Evolutionary conservation across 1,140 invertebrate species (phyloP), one percentile per base, ranked within the genome.

Genomic region (Bombus sylvicola): DNA sequence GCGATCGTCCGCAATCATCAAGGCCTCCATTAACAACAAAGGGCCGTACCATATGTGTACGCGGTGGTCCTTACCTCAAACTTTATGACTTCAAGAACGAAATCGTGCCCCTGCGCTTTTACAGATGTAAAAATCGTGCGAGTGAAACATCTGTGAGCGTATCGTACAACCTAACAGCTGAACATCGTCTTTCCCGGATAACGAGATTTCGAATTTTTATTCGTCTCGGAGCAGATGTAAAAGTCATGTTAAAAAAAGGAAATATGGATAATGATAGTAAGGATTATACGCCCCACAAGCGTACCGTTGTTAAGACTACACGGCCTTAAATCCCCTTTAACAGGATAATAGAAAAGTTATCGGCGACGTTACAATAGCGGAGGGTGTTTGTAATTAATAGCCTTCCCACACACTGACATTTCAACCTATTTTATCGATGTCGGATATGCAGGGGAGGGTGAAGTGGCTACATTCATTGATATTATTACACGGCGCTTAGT

Each of bases 321-420:
- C 71, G 31, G 78, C 37, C 83, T 81, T 88, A 91, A 91, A 92
- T 88, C 89, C 83, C 89, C 85, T 88, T 92, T 91, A 91, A 84
- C 87, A 71, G 85, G 83, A 88, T 90, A 92, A 92, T 91, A 90
- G 90, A 87, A 90, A 91, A 92, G 83, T 88, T 90, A 91, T 92
- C 85, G 91, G 76, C 87, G 64, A 37, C 81, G 77, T 37, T 68
- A 87, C 85, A 87, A 91, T 91, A 47, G 77, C 83, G 53, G 83
- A 83, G 72, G 83, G 88, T 77, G 75, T 84, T 83, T 84, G 83
- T 93, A 92, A 93, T 93, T 93, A 92, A 93, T 93, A 85, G 87
- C 81, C 81, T 85, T 87, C 73, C 64, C 82, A 73, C 47, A 66
- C 68, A 74, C 83, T 87, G 89, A 86, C 89, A 73, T 88, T 87